A percentile compares a stretch with the other conserved stretches of the same genome.
These are phyloP conservation scores for Oreochromis niloticus DNA, from an alignment of 2,113 vertebrate genomes.

Conservation along the genomic window DNA sequence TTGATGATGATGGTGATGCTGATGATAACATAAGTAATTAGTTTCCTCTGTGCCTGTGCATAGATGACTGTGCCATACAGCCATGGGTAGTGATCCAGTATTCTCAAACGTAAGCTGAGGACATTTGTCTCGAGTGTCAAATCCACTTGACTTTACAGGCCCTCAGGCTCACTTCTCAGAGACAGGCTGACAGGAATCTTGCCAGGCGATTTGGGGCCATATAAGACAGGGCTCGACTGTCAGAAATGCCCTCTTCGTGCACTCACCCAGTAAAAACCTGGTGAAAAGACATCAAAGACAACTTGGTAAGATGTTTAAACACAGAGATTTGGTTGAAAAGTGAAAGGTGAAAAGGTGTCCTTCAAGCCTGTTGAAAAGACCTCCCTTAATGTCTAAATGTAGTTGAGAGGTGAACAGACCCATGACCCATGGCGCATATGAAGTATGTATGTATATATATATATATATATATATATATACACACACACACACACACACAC, in stretches of 20 bases:
- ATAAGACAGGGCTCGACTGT: conserved; percentile 25
- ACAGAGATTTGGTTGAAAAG: not conserved
- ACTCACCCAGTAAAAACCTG: not conserved
- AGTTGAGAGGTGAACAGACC: not conserved
- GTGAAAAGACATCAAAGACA: not conserved
- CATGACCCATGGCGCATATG: not conserved
- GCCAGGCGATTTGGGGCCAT: not conserved
- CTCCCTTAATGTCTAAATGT: not conserved
- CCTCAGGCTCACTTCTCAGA: conserved; percentile 31
- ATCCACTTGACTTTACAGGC: conserved; percentile 52
- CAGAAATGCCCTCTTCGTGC: not conserved
- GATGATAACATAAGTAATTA: conserved; percentile 38
- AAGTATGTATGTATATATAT: fast-evolving
- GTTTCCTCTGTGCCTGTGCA: conserved; percentile 5
- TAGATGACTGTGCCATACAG: not conserved
- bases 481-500: not conserved
- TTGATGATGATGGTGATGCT: conserved; percentile 14
- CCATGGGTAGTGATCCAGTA: conserved; percentile 22
- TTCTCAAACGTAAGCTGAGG: conserved; percentile 4
- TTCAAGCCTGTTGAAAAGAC: not conserved
- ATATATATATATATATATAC: no score
- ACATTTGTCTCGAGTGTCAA: conserved; percentile 59
- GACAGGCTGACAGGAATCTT: conserved; percentile 26
- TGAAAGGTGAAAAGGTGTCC: not conserved
- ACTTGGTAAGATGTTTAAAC: not conserved